phyloP scores from a whole-genome alignment of 37 sponge, comb jelly and placozoan genomes.

The Halichondria panicea region DNA sequence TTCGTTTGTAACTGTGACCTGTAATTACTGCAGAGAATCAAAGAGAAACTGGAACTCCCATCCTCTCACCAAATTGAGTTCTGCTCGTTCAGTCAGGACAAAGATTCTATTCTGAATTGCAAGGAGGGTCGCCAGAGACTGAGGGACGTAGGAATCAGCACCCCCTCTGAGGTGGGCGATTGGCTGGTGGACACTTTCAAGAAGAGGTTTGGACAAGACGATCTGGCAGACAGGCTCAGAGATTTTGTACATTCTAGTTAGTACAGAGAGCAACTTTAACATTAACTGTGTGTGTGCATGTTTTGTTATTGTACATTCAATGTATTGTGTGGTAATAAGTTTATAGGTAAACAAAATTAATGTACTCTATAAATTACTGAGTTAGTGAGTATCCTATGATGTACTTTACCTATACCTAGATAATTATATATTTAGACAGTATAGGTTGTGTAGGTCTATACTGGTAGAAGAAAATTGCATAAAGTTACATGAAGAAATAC shows the following conservation, averaged over 20 bases:
- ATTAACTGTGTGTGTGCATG: no score
- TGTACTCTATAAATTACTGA: no score
- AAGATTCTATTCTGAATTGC: constrained; percentile 2
- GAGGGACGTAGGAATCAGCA: constrained; percentile 19
- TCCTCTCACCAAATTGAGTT: constrained; percentile 4
- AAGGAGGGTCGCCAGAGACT: constrained; percentile 9
- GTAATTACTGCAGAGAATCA: background rate
- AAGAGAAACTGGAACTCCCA: constrained; percentile 14
- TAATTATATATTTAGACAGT: no score
- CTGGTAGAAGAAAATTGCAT: no score
- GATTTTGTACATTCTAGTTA: background rate
- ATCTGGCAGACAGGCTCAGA: constrained; percentile 30
- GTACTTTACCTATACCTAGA: no score
- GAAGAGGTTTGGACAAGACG: constrained; percentile 12
- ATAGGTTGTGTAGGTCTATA: no score
- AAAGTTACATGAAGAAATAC: no score
- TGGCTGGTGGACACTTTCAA: constrained; percentile 30
- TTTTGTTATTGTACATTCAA: no score
- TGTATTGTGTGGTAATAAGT: no score
- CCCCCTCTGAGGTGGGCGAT: constrained; percentile 20
- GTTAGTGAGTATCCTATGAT: no score
- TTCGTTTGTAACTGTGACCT: background rate
- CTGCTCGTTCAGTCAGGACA: constrained; percentile 25
- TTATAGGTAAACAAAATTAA: no score
- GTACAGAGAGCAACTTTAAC: no score